Evolutionary conservation across 92 coral and sea anemone genomes (phyloP), one percentile per base, ranked within the genome.

Genomic region (Porites rus): DNA sequence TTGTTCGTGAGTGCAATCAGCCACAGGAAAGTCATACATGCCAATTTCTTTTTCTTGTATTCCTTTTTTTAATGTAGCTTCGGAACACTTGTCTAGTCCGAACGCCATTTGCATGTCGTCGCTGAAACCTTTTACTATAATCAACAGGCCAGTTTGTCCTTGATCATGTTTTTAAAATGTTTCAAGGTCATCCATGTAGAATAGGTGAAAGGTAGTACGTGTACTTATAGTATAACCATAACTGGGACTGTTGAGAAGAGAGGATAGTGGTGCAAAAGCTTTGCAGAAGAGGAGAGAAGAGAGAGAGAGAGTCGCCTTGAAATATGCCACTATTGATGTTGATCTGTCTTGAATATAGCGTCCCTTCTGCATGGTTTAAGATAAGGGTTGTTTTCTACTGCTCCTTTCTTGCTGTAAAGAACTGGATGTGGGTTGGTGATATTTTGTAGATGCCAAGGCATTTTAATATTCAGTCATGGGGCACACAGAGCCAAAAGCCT

Each of bases 101-200:
- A 89, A 89, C 54, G 69, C 88, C 89, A 82, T 76, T 10, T 88
- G n/a, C 19, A 87, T 87, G 60, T 83, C 94, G 58, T 67, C 43
- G 20, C 89, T 84, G 59, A 84, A 76, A 22, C 72, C 72, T 67
- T 22, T 22, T 67, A 67, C 72, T 3, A 67, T 67, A 18, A 56
- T 72, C 59, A 72, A 31, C 18, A 72, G 59, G 76, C 76, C 21
- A 72, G 59, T 72, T 72, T 72, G 76, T n/a, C n/a, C 70, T 65
- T 65, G 70, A 21, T 65, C 70, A 68, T 28, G 14, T 62, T 53
- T 73, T 7, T 31, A 63, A n/a, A 14, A 73, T 8, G 62, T 53
- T 80, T 25, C 16, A 13, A 25, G 51, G 74, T 69, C 51, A 69
- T 69, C 3, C 74, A 69, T 17, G 46, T 69, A 80, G 28, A 80